Percentiles rank a stretch among this genome's conserved stretches.
phyloP scores from a whole-genome alignment of 2,888 invertebrate genomes.

The Mythimna vitellina region DNA sequence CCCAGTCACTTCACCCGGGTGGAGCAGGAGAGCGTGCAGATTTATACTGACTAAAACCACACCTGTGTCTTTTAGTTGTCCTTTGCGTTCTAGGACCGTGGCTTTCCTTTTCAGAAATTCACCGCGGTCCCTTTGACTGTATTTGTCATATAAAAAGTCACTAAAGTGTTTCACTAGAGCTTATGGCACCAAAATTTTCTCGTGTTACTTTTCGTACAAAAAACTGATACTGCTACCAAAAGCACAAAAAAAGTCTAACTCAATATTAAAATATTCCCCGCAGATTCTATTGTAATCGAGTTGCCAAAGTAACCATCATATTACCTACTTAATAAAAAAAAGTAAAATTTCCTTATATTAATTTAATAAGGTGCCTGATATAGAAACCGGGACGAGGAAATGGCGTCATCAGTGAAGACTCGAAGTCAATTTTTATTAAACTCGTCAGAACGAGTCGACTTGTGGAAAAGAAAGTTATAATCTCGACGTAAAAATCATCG shows the following conservation, averaged over 20 bases:
- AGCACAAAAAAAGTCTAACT: not conserved
- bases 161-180: too few relatives aligned
- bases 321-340: constrained; percentile 42
- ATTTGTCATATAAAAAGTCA: too few relatives aligned
- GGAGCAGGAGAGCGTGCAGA: too few relatives aligned
- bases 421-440: constrained; percentile 71
- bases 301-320: constrained; percentile 40
- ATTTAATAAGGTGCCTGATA: constrained; percentile 61
- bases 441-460: constrained; percentile 61
- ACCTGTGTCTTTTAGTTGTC: too few relatives aligned
- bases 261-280: not conserved
- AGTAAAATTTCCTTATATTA: constrained; percentile 50
- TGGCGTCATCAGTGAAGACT: constrained; percentile 53
- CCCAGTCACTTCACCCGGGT: too few relatives aligned
- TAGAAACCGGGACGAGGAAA: constrained; percentile 51
- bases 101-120: too few relatives aligned
- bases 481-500: constrained; percentile 64
- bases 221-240: not conserved
- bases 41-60: too few relatives aligned
- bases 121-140: too few relatives aligned
- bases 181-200: not conserved
- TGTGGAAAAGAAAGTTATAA: constrained; percentile 60
- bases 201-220: not conserved
- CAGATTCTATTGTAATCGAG: constrained; percentile 28
- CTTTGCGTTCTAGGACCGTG: too few relatives aligned